Evolutionary conservation across 2,888 invertebrate species (phyloP).

Genomic region (Plebejus argus): DNA sequence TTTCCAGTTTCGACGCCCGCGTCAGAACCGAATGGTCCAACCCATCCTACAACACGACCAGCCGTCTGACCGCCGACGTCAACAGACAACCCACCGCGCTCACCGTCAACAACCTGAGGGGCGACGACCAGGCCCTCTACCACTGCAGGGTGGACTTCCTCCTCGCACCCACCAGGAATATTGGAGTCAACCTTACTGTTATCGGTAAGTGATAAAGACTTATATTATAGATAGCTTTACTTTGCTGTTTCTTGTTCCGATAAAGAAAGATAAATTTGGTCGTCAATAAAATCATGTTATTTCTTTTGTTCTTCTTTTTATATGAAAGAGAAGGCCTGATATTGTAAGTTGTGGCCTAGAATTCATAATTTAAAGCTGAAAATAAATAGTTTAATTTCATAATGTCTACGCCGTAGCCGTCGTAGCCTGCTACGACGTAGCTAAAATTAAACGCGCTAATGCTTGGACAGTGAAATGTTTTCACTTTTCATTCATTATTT

Average conservation of each 20-base stretch:
- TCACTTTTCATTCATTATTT: not conserved
- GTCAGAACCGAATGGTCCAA: constrained; percentile 66
- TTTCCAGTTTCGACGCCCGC: constrained; percentile 69
- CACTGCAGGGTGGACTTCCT: constrained; percentile 82
- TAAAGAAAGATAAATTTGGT: no score
- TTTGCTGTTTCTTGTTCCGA: no score
- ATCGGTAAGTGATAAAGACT: constrained; percentile 41
- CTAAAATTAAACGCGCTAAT: not conserved
- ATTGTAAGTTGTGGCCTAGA: no score
- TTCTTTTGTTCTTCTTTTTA: no score
- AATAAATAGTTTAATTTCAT: not conserved
- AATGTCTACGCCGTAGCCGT: not conserved
- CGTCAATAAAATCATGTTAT: no score
- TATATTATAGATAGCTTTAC: no score
- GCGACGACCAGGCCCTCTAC: constrained; percentile 74
- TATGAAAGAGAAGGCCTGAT: no score
- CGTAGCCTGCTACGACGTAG: not conserved
- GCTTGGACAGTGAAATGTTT: not conserved
- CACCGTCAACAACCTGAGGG: constrained; percentile 57
- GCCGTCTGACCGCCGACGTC: constrained; percentile 57
- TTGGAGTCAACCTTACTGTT: constrained; percentile 78
- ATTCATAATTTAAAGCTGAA: no score
- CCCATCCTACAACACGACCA: constrained; percentile 59
- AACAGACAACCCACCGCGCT: constrained; percentile 58
- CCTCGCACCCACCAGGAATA: constrained; percentile 79